These are phyloP conservation scores for Bruchidius siliquastri DNA, from an alignment of 2,888 invertebrate genomes.

Conservation along the genomic window DNA sequence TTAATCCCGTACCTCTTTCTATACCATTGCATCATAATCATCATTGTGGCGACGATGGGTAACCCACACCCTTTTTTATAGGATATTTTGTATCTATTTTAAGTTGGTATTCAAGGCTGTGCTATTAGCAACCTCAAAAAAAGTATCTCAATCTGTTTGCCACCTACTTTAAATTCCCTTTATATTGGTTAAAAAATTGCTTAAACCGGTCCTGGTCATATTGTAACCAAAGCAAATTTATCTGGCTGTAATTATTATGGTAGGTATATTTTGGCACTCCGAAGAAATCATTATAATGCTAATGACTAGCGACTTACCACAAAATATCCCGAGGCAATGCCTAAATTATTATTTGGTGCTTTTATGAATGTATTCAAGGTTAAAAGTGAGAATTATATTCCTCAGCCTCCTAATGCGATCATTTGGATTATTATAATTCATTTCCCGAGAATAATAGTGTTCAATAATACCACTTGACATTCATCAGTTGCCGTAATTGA, in stretches of 20 bases:
- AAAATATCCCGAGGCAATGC: not conserved
- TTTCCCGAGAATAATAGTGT: not conserved
- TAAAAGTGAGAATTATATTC: not conserved
- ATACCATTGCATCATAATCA: too few relatives aligned
- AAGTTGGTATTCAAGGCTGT: too few relatives aligned
- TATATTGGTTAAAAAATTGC: too few relatives aligned
- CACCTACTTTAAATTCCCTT: too few relatives aligned
- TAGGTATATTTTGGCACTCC: not conserved
- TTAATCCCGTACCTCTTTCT: too few relatives aligned
- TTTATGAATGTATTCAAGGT: not conserved
- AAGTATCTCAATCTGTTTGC: too few relatives aligned
- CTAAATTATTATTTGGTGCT: not conserved
- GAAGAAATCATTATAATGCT: not conserved
- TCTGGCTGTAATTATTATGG: not conserved
- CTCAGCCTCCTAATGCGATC: not conserved
- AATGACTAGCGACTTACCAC: not conserved
- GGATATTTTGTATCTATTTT: too few relatives aligned
- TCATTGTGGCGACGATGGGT: too few relatives aligned
- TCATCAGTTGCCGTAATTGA: not conserved
- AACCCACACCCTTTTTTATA: too few relatives aligned
- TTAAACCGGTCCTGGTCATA: too few relatives aligned
- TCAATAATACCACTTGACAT: not conserved
- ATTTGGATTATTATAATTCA: not conserved
- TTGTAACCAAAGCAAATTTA: too few relatives aligned
- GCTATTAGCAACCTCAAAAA: too few relatives aligned